Percentiles rank a stretch among this genome's conserved stretches.
Conservation (phyloP, 1,140 invertebrate species). For the Acromyrmex echinatior region DNA sequence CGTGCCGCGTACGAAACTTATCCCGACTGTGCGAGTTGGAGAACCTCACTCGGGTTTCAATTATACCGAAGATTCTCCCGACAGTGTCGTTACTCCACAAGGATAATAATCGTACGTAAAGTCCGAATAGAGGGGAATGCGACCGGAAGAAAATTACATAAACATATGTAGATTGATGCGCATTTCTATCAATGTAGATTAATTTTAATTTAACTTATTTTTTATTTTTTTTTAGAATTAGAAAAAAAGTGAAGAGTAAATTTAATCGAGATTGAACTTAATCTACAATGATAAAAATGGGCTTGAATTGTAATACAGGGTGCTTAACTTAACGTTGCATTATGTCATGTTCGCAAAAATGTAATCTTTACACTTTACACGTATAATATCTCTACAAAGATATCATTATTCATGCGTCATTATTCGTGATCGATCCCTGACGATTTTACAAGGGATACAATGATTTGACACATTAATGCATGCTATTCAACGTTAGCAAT, state of each 20-base stretch:
- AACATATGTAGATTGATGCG: conserved; percentile 14
- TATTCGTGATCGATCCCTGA: neutral
- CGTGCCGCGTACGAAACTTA: conserved; percentile 64
- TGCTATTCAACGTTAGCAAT: conserved; percentile 58
- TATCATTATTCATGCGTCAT: conserved; percentile 6
- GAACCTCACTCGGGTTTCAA: conserved; percentile 58
- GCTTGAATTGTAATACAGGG: neutral
- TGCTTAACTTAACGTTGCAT: neutral
- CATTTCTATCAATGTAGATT: no score
- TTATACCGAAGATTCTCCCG: conserved; percentile 65
- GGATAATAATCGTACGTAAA: conserved; percentile 36
- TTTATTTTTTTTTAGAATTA: no score
- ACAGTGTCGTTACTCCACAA: conserved; percentile 36
- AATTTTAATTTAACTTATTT: no score
- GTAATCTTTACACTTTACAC: neutral
- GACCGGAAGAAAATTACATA: conserved; percentile 27
- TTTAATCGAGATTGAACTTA: no score
- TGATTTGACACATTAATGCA: conserved; percentile 1
- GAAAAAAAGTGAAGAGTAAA: no score
- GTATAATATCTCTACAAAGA: no score
- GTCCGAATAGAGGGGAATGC: conserved; percentile 22
- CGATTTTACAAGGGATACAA: neutral
- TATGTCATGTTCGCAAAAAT: neutral
- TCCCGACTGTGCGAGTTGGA: conserved; percentile 33
- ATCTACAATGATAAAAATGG: no score